Evolutionary conservation across 2,888 invertebrate species (phyloP).

Genomic region (Strigamia maritima): DNA sequence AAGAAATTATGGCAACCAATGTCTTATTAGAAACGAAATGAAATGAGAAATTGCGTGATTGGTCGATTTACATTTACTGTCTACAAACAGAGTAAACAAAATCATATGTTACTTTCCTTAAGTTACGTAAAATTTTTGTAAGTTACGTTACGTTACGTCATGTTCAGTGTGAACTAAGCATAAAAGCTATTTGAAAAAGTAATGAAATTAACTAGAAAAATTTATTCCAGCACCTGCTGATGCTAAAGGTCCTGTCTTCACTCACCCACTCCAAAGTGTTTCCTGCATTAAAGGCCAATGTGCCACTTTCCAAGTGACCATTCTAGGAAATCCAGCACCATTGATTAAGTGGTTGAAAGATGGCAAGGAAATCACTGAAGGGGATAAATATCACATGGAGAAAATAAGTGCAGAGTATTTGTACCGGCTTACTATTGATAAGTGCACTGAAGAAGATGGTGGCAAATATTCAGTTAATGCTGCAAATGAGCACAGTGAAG

Average conservation of each 20-base stretch:
- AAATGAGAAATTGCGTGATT: no score
- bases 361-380: constrained; percentile 65
- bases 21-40: no score
- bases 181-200: neutral
- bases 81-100: no score
- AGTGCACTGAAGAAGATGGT: constrained; percentile 45
- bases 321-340: constrained; percentile 86
- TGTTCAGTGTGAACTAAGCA: neutral
- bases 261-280: constrained; percentile 59
- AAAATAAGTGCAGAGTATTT: constrained; percentile 49
- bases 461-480: constrained; percentile 50
- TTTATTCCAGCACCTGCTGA: constrained; percentile 40
- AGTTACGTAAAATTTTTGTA: no score
- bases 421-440: constrained; percentile 70
- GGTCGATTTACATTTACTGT: no score
- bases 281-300: constrained; percentile 68
- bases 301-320: constrained; percentile 66
- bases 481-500: constrained; percentile 51
- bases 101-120: no score
- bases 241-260: constrained; percentile 38
- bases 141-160: no score
- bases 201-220: neutral
- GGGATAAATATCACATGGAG: constrained; percentile 63
- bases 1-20: no score
- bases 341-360: constrained; percentile 78